Evolutionary conservation across 1,140 invertebrate genomes (phyloP), one percentile per base, ranked within the genome.

Genomic region (Zophobas morio): DNA sequence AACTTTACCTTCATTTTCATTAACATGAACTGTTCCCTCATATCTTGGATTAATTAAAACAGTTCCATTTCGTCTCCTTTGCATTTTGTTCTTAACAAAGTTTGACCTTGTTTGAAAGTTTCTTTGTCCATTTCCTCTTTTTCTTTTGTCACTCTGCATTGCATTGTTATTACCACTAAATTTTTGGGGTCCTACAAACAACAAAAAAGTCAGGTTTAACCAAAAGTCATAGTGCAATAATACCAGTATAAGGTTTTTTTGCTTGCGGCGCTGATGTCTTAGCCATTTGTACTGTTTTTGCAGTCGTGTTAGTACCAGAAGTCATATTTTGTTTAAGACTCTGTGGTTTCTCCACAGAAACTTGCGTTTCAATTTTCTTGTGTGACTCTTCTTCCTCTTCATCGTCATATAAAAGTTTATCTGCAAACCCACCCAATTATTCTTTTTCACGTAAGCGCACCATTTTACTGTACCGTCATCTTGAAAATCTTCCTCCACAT

Each of bases 21-120:
- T 79, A 6, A 79, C 75, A 73, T 75, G 71, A 36, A 81, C 71
- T n/a, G 75, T 63, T 1, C 80, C 80, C 39, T 77, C 74, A 39
- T 79, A 81, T 70, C 78, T 71, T 33, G 80, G 80, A 51, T 81
- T 81, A 1, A 81, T 79, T 33, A 81, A 66, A 37, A 81, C 80
- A 6, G 77, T 81, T 33, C 79, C 77, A 36, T 77, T 79, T 75
- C 77, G 66, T n/a, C 70, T 6, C 39, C 39, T 42, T 66, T 66
- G 60, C 2, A 5, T 20, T 4, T 66, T 71, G 8, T 51, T 71
- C 6, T 39, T 54, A n/a, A n/a, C 35, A 34, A 47, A 37, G 37
- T 57, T 73, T 5, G 32, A 40, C 36, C 71, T 53, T 46, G 32
- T 56, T 1, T 35, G 33, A 5, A 40, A 56, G 47, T 20, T 63